Evolutionary conservation across 1,140 invertebrate genomes (phyloP), one percentile per base, ranked within the genome.

Genomic region (Stegodyphus dumicola): DNA sequence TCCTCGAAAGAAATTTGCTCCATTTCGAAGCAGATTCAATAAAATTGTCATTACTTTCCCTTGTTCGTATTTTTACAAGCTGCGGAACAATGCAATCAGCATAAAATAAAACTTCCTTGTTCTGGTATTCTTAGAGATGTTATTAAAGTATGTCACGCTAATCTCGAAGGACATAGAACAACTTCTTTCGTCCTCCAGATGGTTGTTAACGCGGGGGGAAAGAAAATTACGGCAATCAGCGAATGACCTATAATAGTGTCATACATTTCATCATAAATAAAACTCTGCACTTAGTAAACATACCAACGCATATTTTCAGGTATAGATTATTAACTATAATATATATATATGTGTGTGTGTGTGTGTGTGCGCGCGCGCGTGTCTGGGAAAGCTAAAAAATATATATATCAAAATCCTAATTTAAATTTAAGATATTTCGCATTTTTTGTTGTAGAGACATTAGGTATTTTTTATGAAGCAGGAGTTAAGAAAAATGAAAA

Each of bases 91-190:
- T 13, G 78, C 69, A 81, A 81, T 81, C 78, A 81, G 70, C 48
- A 81, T 81, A 65, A 81, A 81, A 81, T 79, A 79, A 79, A 70
- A 79, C 66, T 73, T 81, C 51, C 70, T 81, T 73, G 54, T 52
- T 33, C 52, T 18, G 77, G n/a, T 48, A 51, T 60, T 69, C 15
- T 69, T 69, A 6, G 5, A 79, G 33, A 15, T 69, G 49, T 73
- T 81, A 81, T 81, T 81, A 81, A 81, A 15, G 33, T 48, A n/a
- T 81, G 67, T 71, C 78, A 81, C 78, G 78, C 78, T 64, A 81
- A 51, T 60, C 69, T 18, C 78, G 5, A 7, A 78, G 66, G 51
- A 18, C 13, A 7, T 67, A 6, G 6, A 67, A 67, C 33, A 33
- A 15, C 56, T 60, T 60, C 56, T 60, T 60, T 60, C 33, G 3